These are phyloP conservation scores for Brenthis hecate DNA, from an alignment of 2,888 invertebrate species.

Conservation along the genomic window DNA sequence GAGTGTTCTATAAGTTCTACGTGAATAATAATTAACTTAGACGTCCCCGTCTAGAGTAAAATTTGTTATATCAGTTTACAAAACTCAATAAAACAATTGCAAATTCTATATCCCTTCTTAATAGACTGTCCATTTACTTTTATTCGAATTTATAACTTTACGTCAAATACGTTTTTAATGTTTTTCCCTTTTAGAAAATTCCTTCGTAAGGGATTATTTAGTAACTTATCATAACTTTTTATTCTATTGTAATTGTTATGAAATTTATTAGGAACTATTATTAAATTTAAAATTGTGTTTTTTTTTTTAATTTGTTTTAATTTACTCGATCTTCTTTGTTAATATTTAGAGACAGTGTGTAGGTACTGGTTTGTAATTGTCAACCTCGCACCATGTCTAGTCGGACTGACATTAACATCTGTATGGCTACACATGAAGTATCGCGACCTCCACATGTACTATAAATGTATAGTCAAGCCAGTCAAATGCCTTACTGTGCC, in stretches of 20 bases:
- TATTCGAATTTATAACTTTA: conserved; percentile 28
- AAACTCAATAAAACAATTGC: conserved; percentile 10
- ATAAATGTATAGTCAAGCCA: too few relatives aligned
- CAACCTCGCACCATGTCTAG: too few relatives aligned
- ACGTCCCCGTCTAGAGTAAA: neutral
- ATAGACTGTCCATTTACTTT: conserved; percentile 20
- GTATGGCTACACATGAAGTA: too few relatives aligned
- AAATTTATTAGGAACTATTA: conserved; percentile 1
- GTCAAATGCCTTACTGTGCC: too few relatives aligned
- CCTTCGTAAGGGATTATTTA: conserved; percentile 20
- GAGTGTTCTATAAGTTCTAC: too few relatives aligned
- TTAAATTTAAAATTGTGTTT: neutral
- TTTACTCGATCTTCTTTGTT: too few relatives aligned
- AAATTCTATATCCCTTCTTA: conserved; percentile 15
- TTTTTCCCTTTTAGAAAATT: conserved; percentile 16
- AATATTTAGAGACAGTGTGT: too few relatives aligned
- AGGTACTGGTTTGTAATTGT: too few relatives aligned
- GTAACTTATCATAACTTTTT: conserved; percentile 19
- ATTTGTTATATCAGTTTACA: conserved; percentile 15
- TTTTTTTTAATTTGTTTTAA: too few relatives aligned
- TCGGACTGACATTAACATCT: too few relatives aligned
- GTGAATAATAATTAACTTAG: neutral
- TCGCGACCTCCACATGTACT: too few relatives aligned
- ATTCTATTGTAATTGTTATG: conserved; percentile 6
- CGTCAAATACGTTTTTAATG: conserved; percentile 20